Conservation (phyloP, 64 coral and sea anemone species). For the Stichodactyla mertensii region DNA sequence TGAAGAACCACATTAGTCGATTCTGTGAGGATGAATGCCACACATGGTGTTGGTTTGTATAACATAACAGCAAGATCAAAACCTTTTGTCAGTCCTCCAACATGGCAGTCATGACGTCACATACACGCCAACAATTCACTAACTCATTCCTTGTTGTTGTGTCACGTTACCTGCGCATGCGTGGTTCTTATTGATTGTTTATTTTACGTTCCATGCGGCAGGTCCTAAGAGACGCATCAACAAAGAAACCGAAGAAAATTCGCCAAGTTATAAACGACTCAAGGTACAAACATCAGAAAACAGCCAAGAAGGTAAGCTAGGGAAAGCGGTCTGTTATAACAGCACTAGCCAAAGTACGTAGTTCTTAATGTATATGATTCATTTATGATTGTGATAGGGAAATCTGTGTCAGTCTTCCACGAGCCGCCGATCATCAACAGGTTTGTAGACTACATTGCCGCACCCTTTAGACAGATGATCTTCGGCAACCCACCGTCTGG, state of each 20-base stretch:
- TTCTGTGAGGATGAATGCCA: no score
- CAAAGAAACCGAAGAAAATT: conserved; percentile 7
- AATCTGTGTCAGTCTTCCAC: neutral
- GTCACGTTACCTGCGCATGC: no score
- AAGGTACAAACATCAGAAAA: neutral
- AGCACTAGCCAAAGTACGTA: neutral
- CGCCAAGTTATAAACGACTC: neutral
- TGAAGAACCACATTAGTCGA: no score
- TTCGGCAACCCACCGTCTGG: conserved; percentile 11
- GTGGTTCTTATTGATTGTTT: neutral
- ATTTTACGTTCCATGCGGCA: neutral
- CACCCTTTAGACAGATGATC: conserved; percentile 29
- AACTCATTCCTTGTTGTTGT: no score
- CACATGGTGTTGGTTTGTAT: no score
- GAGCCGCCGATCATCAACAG: conserved; percentile 14
- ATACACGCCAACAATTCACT: no score
- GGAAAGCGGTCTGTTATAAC: neutral
- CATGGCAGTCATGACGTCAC: no score
- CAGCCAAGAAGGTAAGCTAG: neutral
- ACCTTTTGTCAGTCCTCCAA: no score
- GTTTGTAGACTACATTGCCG: conserved; percentile 13
- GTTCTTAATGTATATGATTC: neutral
- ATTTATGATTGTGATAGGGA: neutral
- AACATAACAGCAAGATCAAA: no score
- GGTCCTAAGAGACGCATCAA: neutral